Conservation (phyloP, 2,797 vertebrate genomes). For the Holocentrus rufus region DNA sequence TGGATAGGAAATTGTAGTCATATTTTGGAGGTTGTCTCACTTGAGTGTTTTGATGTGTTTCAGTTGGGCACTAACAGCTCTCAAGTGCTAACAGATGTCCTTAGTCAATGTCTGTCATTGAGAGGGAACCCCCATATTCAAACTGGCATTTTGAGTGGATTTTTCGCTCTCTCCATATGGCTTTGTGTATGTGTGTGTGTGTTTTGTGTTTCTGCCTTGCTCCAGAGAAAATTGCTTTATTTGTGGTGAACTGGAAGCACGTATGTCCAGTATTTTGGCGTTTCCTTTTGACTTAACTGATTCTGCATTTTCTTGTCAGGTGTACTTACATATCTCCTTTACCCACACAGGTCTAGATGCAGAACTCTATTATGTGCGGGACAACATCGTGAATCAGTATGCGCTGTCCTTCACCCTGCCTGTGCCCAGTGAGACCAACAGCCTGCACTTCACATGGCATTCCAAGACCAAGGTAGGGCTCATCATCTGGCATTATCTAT, state of each 20-base stretch:
- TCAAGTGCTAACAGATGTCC: constrained; percentile 70
- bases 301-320: constrained; percentile 18
- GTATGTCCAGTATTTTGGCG: not conserved
- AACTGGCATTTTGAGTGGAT: constrained; percentile 44
- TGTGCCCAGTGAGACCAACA: constrained; percentile 94
- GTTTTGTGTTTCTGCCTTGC: not conserved
- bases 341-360: constrained; percentile 90
- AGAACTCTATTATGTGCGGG: constrained; percentile 95
- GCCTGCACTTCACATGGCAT: constrained; percentile 95
- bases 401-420: constrained; percentile 96
- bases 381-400: constrained; percentile 93
- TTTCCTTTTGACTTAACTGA: constrained; percentile 1
- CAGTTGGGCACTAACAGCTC: constrained; percentile 58
- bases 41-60: constrained; percentile 62
- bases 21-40: constrained; percentile 62
- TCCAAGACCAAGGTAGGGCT: constrained; percentile 87
- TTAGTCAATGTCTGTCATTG: constrained; percentile 50
- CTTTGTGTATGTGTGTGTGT: constrained; percentile 5
- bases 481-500: too few species aligned
- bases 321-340: constrained; percentile 18
- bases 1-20: constrained; percentile 62
- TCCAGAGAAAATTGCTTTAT: constrained; percentile 14
- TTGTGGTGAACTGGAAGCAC: constrained; percentile 3
- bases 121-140: constrained; percentile 22
- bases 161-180: constrained; percentile 32